Evolutionary conservation across 2,113 vertebrate genomes (phyloP).

Genomic region (Pyxicephalus adspersus): DNA sequence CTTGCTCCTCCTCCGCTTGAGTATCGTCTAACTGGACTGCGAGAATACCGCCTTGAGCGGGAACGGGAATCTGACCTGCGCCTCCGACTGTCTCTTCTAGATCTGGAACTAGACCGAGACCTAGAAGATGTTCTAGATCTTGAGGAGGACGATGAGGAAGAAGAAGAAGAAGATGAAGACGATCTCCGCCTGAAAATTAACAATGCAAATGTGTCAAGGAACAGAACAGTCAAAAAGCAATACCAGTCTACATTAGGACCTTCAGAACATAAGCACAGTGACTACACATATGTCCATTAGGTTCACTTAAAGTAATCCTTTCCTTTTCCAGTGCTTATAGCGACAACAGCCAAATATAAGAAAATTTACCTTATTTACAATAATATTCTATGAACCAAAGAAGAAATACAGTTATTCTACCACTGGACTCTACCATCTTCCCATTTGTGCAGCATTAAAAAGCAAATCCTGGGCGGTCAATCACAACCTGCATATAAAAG

Average conservation of each 20-base stretch:
- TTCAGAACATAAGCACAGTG: too few relatives aligned
- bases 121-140: slow-evolving; percentile 74
- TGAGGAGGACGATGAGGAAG: slow-evolving; percentile 75
- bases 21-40: slow-evolving; percentile 68
- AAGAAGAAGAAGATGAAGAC: slow-evolving; percentile 74
- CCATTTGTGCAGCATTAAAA: too few relatives aligned
- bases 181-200: slow-evolving; percentile 52
- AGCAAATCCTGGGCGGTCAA: too few relatives aligned
- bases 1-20: slow-evolving; percentile 79
- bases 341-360: too few relatives aligned
- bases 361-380: too few relatives aligned
- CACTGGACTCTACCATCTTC: too few relatives aligned
- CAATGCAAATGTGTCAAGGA: not conserved
- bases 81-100: slow-evolving; percentile 70
- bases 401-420: too few relatives aligned
- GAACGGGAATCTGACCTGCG: slow-evolving; percentile 76
- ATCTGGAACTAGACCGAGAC: slow-evolving; percentile 82
- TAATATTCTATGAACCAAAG: too few relatives aligned
- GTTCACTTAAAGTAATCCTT: too few relatives aligned
- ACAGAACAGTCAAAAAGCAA: not conserved
- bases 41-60: slow-evolving; percentile 77
- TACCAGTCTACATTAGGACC: not conserved
- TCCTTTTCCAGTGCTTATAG: too few relatives aligned
- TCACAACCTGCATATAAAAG: too few relatives aligned
- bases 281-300: too few relatives aligned